Conservation (phyloP, 1,140 invertebrate species). For the Vollenhovia emeryi region DNA sequence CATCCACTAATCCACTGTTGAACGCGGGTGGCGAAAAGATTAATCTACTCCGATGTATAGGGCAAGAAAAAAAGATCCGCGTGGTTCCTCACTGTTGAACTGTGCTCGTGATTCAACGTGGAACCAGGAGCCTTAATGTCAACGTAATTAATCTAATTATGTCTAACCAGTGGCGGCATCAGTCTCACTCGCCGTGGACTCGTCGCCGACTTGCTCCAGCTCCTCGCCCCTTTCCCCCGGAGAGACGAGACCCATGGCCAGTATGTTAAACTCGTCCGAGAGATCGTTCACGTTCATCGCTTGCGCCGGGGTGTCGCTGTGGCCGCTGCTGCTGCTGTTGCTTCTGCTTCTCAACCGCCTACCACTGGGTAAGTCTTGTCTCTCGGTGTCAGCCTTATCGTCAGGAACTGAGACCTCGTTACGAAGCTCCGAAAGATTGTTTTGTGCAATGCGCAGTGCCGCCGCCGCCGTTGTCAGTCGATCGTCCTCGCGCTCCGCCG, state of each 20-base stretch:
- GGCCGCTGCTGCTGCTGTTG: slow-evolving; percentile 50
- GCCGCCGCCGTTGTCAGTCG: neutral
- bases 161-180: slow-evolving; percentile 73
- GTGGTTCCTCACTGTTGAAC: neutral
- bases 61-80: neutral
- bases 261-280: slow-evolving; percentile 53
- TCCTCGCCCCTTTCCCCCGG: slow-evolving; percentile 71
- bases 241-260: slow-evolving; percentile 69
- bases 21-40: neutral
- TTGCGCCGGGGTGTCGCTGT: slow-evolving; percentile 69
- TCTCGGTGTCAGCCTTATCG: slow-evolving; percentile 78
- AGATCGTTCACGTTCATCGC: slow-evolving; percentile 59
- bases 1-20: neutral
- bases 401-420: slow-evolving; percentile 77
- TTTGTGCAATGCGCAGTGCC: slow-evolving; percentile 67
- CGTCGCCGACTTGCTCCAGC: slow-evolving; percentile 66
- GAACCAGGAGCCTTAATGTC: slow-evolving; percentile 6
- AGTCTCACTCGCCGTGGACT: slow-evolving; percentile 65
- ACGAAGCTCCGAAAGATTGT: slow-evolving; percentile 66
- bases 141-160: slow-evolving; percentile 61
- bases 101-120: neutral
- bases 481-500: neutral
- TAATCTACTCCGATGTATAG: neutral
- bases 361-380: slow-evolving; percentile 72
- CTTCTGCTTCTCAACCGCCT: slow-evolving; percentile 56